phyloP scores from a whole-genome alignment of 1,140 invertebrate genomes.

The Wiebesia pumilae region DNA sequence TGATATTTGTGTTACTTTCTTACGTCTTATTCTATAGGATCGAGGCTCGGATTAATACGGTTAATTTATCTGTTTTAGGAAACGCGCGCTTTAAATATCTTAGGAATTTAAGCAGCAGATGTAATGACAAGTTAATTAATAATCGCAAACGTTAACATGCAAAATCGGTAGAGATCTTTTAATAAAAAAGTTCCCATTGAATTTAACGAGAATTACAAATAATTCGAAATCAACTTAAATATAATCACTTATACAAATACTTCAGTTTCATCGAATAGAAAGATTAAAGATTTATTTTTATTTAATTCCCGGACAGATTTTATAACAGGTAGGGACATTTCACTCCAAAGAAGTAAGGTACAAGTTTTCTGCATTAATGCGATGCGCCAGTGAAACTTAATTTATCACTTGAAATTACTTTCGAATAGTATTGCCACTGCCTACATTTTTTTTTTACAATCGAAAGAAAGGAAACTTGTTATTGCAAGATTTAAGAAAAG shows the following conservation, averaged over 20 bases:
- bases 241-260: too few relatives aligned
- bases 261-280: neutral
- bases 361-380: neutral
- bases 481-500: too few relatives aligned
- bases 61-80: neutral
- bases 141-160: too few relatives aligned
- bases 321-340: slow-evolving; percentile 14
- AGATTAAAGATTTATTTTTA: neutral
- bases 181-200: too few relatives aligned
- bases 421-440: slow-evolving; percentile 3
- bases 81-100: neutral
- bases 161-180: too few relatives aligned
- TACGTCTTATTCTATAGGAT: neutral
- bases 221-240: too few relatives aligned
- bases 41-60: neutral
- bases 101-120: neutral
- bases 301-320: neutral
- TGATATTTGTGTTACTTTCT: neutral
- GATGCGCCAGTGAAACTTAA: slow-evolving; percentile 6
- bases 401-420: slow-evolving; percentile 30
- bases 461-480: too few relatives aligned
- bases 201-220: too few relatives aligned
- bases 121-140: neutral
- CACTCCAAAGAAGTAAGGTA: slow-evolving; percentile 26
- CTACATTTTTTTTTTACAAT: too few relatives aligned